Conservation (phyloP, 2,797 vertebrate species). For the Poeciliopsis infans region DNA sequence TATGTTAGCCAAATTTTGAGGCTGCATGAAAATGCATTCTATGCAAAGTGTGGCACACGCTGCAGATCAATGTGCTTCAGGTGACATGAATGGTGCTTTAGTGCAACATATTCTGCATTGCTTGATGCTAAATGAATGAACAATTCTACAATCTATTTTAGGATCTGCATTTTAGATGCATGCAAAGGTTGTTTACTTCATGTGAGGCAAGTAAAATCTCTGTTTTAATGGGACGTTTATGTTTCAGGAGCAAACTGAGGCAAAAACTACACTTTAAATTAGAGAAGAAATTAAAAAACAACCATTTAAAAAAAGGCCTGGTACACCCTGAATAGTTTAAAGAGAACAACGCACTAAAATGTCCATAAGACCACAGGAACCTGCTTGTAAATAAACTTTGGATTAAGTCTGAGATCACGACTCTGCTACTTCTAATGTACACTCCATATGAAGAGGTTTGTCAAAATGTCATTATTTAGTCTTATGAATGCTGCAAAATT, state of each 20-base stretch:
- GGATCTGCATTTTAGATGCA: not conserved
- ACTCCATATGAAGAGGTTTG: not conserved
- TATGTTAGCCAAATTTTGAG: not conserved
- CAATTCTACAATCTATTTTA: not conserved
- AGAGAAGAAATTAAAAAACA: not conserved
- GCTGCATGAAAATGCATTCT: not conserved
- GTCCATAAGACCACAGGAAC: not conserved
- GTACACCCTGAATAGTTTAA: not conserved
- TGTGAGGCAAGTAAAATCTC: not conserved
- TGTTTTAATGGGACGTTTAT: not conserved
- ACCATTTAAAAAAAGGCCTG: not conserved
- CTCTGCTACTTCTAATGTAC: not conserved
- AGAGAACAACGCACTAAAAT: not conserved
- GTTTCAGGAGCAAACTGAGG: not conserved
- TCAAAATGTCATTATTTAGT: not conserved
- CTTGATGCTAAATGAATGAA: not conserved
- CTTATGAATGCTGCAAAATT: not conserved
- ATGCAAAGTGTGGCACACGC: not conserved
- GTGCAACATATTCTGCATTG: not conserved
- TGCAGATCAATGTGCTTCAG: not conserved
- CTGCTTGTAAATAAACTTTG: not conserved
- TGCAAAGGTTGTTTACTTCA: not conserved
- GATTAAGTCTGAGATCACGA: not conserved
- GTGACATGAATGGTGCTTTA: not conserved
- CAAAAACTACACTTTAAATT: not conserved